Percentiles rank a stretch among this genome's conserved stretches.
phyloP scores from a whole-genome alignment of 1,140 invertebrate genomes.

The Lordiphosa collinella region DNA sequence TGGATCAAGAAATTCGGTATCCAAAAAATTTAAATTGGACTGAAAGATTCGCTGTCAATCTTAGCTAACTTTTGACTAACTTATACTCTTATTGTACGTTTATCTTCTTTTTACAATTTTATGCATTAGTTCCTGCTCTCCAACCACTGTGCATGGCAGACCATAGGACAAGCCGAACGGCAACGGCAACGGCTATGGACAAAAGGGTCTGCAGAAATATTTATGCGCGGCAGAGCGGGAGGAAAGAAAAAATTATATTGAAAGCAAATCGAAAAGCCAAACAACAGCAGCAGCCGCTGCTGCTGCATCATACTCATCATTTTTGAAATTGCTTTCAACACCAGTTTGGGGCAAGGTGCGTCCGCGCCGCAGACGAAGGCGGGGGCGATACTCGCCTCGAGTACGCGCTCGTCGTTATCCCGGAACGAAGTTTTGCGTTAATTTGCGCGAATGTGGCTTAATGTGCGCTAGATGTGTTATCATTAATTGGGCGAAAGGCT shows the following conservation, averaged over 20 bases:
- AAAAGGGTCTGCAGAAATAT: slow-evolving; percentile 43
- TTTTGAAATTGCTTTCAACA: slow-evolving; percentile 80
- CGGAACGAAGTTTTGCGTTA: slow-evolving; percentile 49
- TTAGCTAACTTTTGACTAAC: too few species aligned
- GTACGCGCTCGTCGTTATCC: slow-evolving; percentile 25
- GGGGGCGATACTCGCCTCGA: slow-evolving; percentile 9
- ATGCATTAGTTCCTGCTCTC: too few species aligned
- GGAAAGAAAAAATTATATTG: slow-evolving; percentile 54
- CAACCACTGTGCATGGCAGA: too few species aligned
- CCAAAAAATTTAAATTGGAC: too few species aligned
- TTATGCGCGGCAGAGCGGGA: slow-evolving; percentile 34
- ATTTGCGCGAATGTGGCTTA: slow-evolving; percentile 73
- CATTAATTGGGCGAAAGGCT: slow-evolving; percentile 3
- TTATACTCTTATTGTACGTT: too few species aligned
- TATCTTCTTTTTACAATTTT: too few species aligned
- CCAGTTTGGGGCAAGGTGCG: slow-evolving; percentile 59
- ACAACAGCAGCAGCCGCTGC: slow-evolving; percentile 40
- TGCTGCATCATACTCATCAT: slow-evolving; percentile 76
- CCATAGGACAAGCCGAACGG: slow-evolving; percentile 8
- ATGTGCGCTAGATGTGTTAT: slow-evolving; percentile 42
- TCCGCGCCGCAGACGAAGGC: neutral
- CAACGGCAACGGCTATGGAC: slow-evolving; percentile 18
- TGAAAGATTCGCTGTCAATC: too few species aligned
- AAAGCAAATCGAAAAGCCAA: slow-evolving; percentile 75
- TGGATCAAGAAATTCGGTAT: too few species aligned